These are phyloP conservation scores for Caracal caracal DNA, from an alignment of 2,113 vertebrate genomes.

Conservation along the genomic window DNA sequence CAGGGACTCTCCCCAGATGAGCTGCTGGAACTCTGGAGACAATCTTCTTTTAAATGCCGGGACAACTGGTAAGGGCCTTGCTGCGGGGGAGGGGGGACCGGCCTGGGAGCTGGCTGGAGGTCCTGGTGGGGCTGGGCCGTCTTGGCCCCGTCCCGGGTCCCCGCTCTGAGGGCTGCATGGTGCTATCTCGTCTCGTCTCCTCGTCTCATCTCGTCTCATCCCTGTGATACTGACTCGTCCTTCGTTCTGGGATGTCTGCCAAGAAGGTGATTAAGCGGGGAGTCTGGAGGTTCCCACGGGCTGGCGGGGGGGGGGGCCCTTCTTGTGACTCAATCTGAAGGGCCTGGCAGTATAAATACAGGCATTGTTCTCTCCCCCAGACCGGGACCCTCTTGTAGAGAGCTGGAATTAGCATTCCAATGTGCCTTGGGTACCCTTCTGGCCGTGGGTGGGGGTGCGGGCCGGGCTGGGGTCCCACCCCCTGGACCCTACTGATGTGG, in stretches of 20 bases:
- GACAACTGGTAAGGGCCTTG: slow-evolving; percentile 87
- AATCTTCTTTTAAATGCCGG: slow-evolving; percentile 88
- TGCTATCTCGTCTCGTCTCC: background rate
- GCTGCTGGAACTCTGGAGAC: slow-evolving; percentile 86
- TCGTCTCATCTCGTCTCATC: background rate
- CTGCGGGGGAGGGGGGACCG: fast-evolving
- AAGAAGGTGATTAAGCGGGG: background rate
- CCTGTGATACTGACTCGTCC: background rate
- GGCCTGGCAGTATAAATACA: background rate
- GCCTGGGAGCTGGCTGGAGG: background rate
- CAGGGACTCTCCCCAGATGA: slow-evolving; percentile 83
- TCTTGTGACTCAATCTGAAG: background rate
- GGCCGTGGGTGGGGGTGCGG: background rate
- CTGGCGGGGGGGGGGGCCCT: background rate
- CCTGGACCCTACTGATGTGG: background rate
- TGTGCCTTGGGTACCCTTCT: background rate
- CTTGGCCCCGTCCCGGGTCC: background rate
- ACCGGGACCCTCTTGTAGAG: background rate
- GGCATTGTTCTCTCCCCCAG: background rate
- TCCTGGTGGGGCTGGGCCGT: background rate
- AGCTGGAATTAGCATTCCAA: slow-evolving; percentile 43
- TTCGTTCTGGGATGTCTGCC: background rate
- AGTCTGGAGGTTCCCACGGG: slow-evolving; percentile 50
- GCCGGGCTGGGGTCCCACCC: no score
- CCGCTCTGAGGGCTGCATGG: background rate